Conservation (phyloP, 2,797 vertebrate species). For the Lacerta viridis region DNA sequence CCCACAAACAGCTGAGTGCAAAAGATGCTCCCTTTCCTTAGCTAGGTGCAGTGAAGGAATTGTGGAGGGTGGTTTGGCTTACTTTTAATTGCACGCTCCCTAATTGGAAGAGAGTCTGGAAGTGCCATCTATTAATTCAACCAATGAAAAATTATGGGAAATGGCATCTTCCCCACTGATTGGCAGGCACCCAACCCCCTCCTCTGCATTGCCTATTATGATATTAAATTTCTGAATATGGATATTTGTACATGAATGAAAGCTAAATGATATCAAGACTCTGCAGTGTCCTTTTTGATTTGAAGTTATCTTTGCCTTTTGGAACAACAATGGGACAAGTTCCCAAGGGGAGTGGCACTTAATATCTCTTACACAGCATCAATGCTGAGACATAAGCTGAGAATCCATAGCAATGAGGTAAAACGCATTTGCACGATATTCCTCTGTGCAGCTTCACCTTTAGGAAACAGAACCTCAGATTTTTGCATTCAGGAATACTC, state of each 20-base stretch:
- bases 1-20: too few relatives aligned
- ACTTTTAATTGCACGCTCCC: not conserved
- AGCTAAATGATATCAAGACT: not conserved
- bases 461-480: not conserved
- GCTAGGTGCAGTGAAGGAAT: too few relatives aligned
- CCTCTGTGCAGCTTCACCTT: not conserved
- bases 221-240: constrained; percentile 46
- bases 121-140: constrained; percentile 44
- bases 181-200: constrained; percentile 54
- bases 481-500: not conserved
- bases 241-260: constrained; percentile 23
- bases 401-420: not conserved
- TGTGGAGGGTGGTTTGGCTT: not conserved
- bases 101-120: constrained; percentile 39
- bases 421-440: constrained; percentile 8
- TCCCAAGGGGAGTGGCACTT: not conserved
- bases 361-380: not conserved
- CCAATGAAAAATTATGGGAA: constrained; percentile 55
- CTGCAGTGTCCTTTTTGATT: constrained; percentile 23
- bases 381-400: not conserved
- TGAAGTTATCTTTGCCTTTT: not conserved
- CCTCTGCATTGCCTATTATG: constrained; percentile 57
- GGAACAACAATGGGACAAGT: rapidly evolving
- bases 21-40: too few relatives aligned
- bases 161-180: constrained; percentile 44